Percentiles rank a stretch among this genome's conserved stretches.
phyloP scores from a whole-genome alignment of 2,888 invertebrate species.

The Dicyrtomina minuta region DNA sequence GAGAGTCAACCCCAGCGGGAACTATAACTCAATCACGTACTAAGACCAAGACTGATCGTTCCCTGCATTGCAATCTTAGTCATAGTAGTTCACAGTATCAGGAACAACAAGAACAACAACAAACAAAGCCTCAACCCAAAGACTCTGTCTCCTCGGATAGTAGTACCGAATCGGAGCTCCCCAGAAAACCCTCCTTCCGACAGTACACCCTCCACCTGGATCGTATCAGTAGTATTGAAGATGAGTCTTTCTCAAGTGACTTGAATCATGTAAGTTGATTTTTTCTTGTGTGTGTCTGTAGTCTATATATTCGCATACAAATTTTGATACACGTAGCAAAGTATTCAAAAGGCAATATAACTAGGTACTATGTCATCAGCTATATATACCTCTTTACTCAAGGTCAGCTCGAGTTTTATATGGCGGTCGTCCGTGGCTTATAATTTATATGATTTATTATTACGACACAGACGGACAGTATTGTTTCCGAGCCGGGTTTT shows the following conservation, averaged over 20 bases:
- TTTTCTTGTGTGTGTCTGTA: background rate
- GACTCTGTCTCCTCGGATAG: conserved; percentile 14
- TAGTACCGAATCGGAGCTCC: background rate
- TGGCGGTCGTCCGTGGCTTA: no score
- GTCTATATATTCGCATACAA: no score
- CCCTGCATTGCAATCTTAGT: conserved; percentile 5
- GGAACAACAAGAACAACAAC: background rate
- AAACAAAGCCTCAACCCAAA: background rate
- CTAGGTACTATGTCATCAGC: no score
- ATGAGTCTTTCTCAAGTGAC: conserved; percentile 51
- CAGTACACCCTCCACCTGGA: conserved; percentile 51
- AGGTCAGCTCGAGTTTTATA: no score
- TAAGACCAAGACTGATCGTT: conserved; percentile 45
- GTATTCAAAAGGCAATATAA: no score
- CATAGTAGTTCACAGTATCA: background rate
- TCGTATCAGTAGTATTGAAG: conserved; percentile 51
- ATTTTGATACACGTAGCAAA: no score
- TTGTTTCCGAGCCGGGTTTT: conserved; percentile 52
- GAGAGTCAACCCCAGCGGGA: conserved; percentile 53
- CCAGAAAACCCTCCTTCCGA: conserved; percentile 37
- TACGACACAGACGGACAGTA: conserved; percentile 47
- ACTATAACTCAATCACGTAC: conserved; percentile 40
- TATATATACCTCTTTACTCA: no score
- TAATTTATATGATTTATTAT: no score
- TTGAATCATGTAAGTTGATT: conserved; percentile 50